Percentiles rank a stretch among this genome's conserved stretches.
Evolutionary conservation across 2,113 vertebrate species (phyloP).

Genomic region (Hiodon tergisus): DNA sequence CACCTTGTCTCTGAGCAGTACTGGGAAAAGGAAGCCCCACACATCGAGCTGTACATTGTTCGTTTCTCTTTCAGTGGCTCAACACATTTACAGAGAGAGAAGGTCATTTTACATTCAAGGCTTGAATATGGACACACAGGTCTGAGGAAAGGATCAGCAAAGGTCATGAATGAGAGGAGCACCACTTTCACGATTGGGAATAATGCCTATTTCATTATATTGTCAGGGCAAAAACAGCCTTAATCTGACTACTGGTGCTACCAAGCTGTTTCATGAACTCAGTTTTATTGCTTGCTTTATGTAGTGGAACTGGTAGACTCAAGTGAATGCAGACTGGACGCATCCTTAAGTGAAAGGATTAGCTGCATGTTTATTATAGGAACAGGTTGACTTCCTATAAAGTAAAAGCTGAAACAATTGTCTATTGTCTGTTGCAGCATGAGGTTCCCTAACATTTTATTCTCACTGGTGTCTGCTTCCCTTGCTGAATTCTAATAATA

Average conservation of each 20-base stretch:
- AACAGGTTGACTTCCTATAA: slow-evolving; percentile 11
- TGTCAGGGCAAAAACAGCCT: no score
- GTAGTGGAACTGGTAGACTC: no score
- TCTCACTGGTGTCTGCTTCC: not conserved
- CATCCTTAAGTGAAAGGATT: not conserved
- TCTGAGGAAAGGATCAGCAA: no score
- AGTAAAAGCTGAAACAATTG: not conserved
- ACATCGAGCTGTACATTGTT: slow-evolving; percentile 48
- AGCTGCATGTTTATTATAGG: not conserved
- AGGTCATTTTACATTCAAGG: not conserved
- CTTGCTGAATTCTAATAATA: not conserved
- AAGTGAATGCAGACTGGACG: not conserved
- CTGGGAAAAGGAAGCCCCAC: slow-evolving; percentile 29
- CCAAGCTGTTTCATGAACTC: no score
- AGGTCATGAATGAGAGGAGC: no score
- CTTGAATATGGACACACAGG: no score
- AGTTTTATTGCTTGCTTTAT: no score
- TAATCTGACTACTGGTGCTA: no score
- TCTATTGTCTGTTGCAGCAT: slow-evolving; percentile 5
- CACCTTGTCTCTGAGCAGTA: slow-evolving; percentile 42
- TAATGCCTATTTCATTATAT: no score
- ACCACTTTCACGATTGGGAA: no score
- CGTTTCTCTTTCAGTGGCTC: slow-evolving; percentile 16
- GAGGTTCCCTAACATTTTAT: not conserved
- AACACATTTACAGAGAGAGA: slow-evolving; percentile 10